Evolutionary conservation across 2,113 vertebrate species (phyloP), one percentile per base, ranked within the genome.

Genomic region (Burhinus bistriatus): DNA sequence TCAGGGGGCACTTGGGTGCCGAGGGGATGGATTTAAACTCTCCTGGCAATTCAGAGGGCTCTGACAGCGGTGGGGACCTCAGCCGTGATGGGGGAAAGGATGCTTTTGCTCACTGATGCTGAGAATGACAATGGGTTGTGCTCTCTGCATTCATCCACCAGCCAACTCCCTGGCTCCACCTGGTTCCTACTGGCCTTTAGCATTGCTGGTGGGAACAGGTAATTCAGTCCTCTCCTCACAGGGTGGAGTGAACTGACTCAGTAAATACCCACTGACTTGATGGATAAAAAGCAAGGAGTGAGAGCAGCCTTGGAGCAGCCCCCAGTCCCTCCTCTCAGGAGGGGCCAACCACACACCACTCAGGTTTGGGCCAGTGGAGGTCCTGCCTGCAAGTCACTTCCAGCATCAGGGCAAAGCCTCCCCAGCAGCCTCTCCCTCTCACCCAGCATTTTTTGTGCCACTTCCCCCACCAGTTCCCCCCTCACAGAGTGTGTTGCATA

Each of bases 321-420:
- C 20, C 15, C 9, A 36, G 13, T 11, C 17, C 40, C 66, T 19
- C 2, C 21, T 58, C 34, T 36, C 4, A 0, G 10, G 49, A 16
- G 3, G 18, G 32, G 3, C 34, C 15, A 66, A 7, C 34, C 30
- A 58, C 26, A 13, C 40, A 55, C 20, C 15, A 36, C 20, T 26
- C 18, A 68, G 10, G 17, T 62, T 22, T 62, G 62, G 30, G 34
- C 8, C 45, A 54, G 51, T 0, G 0, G 19, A 79, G 32, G 16
- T 64, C 20, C 57, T 20, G 21, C 18, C 26, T 62, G n/a, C 1
- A 1, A 70, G 26, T 12, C 4, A 1, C 22, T 70, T 52, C n/a
- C 29, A 59, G 2, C 4, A 10, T 1, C 1, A 1, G 15, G 36
- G 17, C 10, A 82, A 83, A 84, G 54, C 17, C 30, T 61, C 30